phyloP scores from a whole-genome alignment of 2,888 invertebrate genomes.

The Cistogaster globosa region DNA sequence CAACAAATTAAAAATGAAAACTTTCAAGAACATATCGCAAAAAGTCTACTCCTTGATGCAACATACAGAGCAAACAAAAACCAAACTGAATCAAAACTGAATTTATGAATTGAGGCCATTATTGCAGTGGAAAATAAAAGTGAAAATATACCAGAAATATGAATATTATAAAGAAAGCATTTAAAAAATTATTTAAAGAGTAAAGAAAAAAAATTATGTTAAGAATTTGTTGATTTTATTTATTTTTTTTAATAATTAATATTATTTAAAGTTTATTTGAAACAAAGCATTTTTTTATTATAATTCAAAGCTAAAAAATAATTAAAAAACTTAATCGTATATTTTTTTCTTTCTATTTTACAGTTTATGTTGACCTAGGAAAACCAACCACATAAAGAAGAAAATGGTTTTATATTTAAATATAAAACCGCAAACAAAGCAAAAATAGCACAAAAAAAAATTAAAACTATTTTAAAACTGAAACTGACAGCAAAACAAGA shows the following conservation, averaged over 20 bases:
- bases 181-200: constrained; percentile 26
- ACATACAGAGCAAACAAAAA: constrained; percentile 8
- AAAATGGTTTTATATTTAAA: too few relatives aligned
- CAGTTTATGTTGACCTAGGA: constrained; percentile 64
- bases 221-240: too few relatives aligned
- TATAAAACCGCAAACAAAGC: not conserved
- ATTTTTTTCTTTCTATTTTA: constrained; percentile 44
- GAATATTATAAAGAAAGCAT: constrained; percentile 27
- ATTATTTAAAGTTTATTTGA: constrained; percentile 9
- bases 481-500: constrained; percentile 74
- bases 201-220: constrained; percentile 61
- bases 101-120: constrained; percentile 59
- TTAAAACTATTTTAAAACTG: constrained; percentile 61
- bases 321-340: constrained; percentile 26
- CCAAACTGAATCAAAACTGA: constrained; percentile 15
- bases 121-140: constrained; percentile 52
- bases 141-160: constrained; percentile 39
- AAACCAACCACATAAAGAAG: constrained; percentile 8
- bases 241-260: constrained; percentile 19
- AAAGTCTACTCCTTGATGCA: constrained; percentile 9
- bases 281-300: constrained; percentile 31
- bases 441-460: constrained; percentile 21
- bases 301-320: constrained; percentile 47
- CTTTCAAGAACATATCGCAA: constrained; percentile 63
- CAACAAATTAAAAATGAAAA: constrained; percentile 46